These are phyloP conservation scores for Meiosimyza platycephala DNA, from an alignment of 2,888 invertebrate species.

Conservation along the genomic window DNA sequence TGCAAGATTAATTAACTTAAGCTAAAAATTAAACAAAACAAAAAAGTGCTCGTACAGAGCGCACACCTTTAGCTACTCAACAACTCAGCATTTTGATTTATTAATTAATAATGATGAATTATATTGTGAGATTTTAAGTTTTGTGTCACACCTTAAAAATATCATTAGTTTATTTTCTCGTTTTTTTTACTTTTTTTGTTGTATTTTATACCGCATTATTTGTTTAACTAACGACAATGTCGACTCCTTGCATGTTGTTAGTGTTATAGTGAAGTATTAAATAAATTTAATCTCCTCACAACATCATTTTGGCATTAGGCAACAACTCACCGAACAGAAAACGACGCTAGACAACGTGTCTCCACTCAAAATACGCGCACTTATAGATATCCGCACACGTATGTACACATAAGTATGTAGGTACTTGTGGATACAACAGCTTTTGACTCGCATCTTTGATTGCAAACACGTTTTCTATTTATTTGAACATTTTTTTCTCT, in stretches of 20 bases:
- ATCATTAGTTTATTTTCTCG: slow-evolving; percentile 5
- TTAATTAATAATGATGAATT: slow-evolving; percentile 42
- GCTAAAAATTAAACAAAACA: background rate
- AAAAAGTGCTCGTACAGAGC: slow-evolving; percentile 17
- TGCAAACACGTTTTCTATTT: slow-evolving; percentile 13
- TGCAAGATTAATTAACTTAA: background rate
- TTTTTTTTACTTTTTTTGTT: background rate
- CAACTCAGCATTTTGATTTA: slow-evolving; percentile 31
- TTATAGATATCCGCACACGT: background rate
- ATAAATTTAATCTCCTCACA: slow-evolving; percentile 15
- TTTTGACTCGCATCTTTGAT: background rate
- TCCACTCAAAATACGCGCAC: slow-evolving; percentile 23
- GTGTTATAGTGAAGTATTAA: background rate
- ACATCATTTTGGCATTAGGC: slow-evolving; percentile 29
- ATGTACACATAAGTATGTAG: background rate
- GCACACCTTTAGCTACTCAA: background rate
- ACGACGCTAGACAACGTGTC: slow-evolving; percentile 38
- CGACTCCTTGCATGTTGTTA: background rate
- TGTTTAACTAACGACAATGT: slow-evolving; percentile 30
- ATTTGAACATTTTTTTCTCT: background rate
- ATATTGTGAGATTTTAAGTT: slow-evolving; percentile 21
- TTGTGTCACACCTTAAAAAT: slow-evolving; percentile 38
- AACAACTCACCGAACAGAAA: background rate
- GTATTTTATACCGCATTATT: slow-evolving; percentile 10
- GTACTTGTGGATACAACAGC: background rate